Evolutionary conservation across 2,888 invertebrate genomes (phyloP), one percentile per base, ranked within the genome.

Genomic region (Hydropsyche betteni): DNA sequence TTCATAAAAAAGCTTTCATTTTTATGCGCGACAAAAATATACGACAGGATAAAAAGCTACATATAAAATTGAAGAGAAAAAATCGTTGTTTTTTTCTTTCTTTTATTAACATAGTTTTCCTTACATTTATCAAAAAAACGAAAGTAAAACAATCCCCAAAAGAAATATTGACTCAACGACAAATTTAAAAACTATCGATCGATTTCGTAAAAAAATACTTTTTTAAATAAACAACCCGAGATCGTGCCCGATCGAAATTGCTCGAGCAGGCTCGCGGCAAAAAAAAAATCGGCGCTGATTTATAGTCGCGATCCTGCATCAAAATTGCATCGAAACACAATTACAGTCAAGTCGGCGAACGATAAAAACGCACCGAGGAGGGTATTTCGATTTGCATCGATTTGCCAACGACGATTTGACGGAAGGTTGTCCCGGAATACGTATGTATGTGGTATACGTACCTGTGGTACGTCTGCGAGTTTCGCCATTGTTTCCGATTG

Each of bases 281-380:
- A 10, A 52, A 69, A 68, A 36, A 8, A 6, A n/a, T 14, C 70
- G 58, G 14, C 70, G 68, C 75, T 77, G 75, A 77, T 75, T 77
- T 77, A 77, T 75, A 52, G 71, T 12, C 55, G 58, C 75, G 55
- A 69, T 74, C 70, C 68, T 74, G 76, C 55, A 74, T 71, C 77
- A 74, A 76, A 75, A 76, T 76, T 76, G 76, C 77, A 76, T 71
- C 77, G 74, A 58, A 77, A 77, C 75, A 74, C 74, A 75, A 75
- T 75, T 75, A 77, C 51, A 75, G 69, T 64, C 16, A 38, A n/a
- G 53, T n/a, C 53, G 53, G 53, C 53, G 53, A 6, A 12, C 12
- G 10, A 53, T 53, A 12, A 10, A 24, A 24, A 24, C 2, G 24
- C 24, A 24, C 24, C 24, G 24, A 24, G 24, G 24, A 24, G 24